Conservation (phyloP, 1,140 invertebrate species). For the Eupristina koningsbergeri region DNA sequence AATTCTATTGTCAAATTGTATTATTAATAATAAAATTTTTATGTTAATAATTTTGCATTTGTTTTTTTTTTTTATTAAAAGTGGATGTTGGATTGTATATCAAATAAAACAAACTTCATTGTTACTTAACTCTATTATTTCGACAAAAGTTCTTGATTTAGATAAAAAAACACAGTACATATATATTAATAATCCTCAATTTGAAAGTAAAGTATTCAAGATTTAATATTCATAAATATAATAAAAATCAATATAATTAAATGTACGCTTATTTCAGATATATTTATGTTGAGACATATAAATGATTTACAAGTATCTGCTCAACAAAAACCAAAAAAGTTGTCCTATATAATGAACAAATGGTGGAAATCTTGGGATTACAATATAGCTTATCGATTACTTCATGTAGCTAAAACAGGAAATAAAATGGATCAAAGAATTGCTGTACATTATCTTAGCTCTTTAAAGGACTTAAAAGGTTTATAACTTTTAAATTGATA, state of each 20-base stretch:
- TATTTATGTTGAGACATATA: constrained; percentile 59
- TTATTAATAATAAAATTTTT: not conserved
- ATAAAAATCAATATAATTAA: constrained; percentile 27
- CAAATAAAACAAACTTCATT: constrained; percentile 64
- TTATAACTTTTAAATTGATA: too few relatives aligned
- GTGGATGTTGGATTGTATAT: constrained; percentile 67
- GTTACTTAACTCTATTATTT: constrained; percentile 61
- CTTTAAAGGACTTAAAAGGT: constrained; percentile 68
- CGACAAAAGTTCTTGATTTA: constrained; percentile 63
- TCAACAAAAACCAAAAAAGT: constrained; percentile 54
- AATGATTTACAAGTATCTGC: constrained; percentile 58
- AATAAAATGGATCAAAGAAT: constrained; percentile 58
- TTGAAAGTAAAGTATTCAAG: constrained; percentile 60
- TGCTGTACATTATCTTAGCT: constrained; percentile 63
- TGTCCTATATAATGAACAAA: constrained; percentile 58
- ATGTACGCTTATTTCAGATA: constrained; percentile 57
- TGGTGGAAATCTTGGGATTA: constrained; percentile 66
- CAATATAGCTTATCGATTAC: constrained; percentile 60
- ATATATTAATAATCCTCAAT: constrained; percentile 70
- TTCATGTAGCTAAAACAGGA: constrained; percentile 64
- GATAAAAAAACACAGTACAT: constrained; percentile 68
- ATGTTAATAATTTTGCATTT: not conserved
- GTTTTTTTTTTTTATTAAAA: constrained; percentile 51
- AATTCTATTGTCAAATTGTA: constrained; percentile 29
- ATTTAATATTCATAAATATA: constrained; percentile 25